Conservation (phyloP, 1,140 invertebrate genomes). For the Gonatopus flavifemur region DNA sequence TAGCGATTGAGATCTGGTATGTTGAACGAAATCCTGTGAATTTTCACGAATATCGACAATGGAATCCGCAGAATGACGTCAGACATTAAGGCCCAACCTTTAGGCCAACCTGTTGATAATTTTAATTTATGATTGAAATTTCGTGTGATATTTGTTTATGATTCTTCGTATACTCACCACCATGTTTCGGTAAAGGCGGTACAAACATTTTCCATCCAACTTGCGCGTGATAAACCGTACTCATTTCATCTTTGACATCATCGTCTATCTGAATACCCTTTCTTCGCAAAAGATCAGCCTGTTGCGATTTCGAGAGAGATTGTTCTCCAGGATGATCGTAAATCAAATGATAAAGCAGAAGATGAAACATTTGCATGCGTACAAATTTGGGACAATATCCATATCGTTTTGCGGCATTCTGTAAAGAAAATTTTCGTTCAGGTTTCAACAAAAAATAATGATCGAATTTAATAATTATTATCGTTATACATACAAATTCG, state of each 20-base stretch:
- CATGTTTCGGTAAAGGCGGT: slow-evolving; percentile 67
- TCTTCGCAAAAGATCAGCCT: slow-evolving; percentile 49
- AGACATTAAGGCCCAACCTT: slow-evolving; percentile 75
- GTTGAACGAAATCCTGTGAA: slow-evolving; percentile 65
- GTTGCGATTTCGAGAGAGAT: slow-evolving; percentile 44
- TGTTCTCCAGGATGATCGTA: slow-evolving; percentile 62
- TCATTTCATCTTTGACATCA: slow-evolving; percentile 52
- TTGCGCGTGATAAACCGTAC: slow-evolving; percentile 58
- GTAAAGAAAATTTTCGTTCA: slow-evolving; percentile 7
- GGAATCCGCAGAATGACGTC: slow-evolving; percentile 75
- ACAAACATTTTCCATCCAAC: slow-evolving; percentile 76
- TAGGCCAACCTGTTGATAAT: slow-evolving; percentile 53
- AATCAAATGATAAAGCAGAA: slow-evolving; percentile 70
- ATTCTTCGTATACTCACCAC: slow-evolving; percentile 40
- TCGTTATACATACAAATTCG: slow-evolving; percentile 13
- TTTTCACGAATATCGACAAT: slow-evolving; percentile 69
- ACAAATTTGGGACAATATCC: slow-evolving; percentile 70
- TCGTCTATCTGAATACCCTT: slow-evolving; percentile 48
- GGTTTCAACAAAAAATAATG: background rate
- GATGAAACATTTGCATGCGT: slow-evolving; percentile 68
- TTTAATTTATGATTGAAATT: background rate
- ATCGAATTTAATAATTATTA: background rate
- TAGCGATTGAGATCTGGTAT: slow-evolving; percentile 65
- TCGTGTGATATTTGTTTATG: background rate
- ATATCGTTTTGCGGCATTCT: slow-evolving; percentile 50